These are phyloP conservation scores for Thymallus thymallus DNA, from an alignment of 2,113 vertebrate genomes.

Conservation along the genomic window DNA sequence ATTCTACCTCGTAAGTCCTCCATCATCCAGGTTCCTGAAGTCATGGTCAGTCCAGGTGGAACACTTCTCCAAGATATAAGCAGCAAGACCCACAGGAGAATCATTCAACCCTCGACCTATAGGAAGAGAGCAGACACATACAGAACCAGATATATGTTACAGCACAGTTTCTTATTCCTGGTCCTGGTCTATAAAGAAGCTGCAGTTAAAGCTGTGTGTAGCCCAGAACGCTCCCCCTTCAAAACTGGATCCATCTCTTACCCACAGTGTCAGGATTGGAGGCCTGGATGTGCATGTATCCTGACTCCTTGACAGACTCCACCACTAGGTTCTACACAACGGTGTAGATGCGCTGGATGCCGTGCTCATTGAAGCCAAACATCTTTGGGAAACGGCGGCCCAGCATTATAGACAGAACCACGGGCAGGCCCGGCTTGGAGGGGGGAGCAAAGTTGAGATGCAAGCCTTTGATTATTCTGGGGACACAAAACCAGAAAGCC, in stretches of 20 bases:
- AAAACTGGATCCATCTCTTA: constrained; percentile 41
- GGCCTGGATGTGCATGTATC: constrained; percentile 88
- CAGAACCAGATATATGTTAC: not conserved
- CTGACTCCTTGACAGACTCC: constrained; percentile 69
- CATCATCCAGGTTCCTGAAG: constrained; percentile 76
- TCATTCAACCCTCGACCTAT: constrained; percentile 84
- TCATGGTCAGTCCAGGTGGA: constrained; percentile 82
- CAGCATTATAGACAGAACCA: constrained; percentile 65
- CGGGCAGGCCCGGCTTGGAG: constrained; percentile 11
- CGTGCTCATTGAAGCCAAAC: constrained; percentile 75
- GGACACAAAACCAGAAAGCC: constrained; percentile 7
- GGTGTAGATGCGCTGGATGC: constrained; percentile 71
- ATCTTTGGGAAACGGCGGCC: constrained; percentile 77
- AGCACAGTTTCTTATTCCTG: not conserved
- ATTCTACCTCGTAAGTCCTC: constrained; percentile 72
- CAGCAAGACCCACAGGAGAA: constrained; percentile 83
- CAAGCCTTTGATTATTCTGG: constrained; percentile 79
- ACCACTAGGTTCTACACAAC: constrained; percentile 71
- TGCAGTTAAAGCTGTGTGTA: not conserved
- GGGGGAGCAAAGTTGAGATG: constrained; percentile 77
- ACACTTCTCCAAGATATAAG: constrained; percentile 89
- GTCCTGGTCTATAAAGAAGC: not conserved
- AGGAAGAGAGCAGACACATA: not conserved
- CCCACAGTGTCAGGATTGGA: constrained; percentile 89
- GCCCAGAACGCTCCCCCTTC: not conserved